A percentile compares a stretch with the other conserved stretches of the same genome.
Conservation (phyloP, 2,888 invertebrate genomes). For the Ditula angustiorana region DNA sequence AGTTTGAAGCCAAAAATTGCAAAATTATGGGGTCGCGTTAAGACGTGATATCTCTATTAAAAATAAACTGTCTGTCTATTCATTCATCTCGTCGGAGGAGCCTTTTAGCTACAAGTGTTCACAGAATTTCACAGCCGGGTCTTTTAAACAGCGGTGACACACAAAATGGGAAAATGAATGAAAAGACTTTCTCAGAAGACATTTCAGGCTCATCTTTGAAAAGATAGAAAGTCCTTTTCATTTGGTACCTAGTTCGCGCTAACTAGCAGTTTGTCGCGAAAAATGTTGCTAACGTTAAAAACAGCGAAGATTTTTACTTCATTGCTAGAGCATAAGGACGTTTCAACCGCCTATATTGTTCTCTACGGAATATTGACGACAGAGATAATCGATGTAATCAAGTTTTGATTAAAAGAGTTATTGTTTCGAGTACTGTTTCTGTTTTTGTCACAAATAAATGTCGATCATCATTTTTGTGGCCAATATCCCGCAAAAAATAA, state of each 20-base stretch:
- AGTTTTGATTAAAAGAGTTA: no score
- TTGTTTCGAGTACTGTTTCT: no score
- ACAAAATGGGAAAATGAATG: constrained; percentile 22
- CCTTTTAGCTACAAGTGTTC: neutral
- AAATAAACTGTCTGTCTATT: constrained; percentile 3
- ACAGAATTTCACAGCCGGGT: constrained; percentile 4
- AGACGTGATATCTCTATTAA: neutral
- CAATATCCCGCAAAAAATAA: no score
- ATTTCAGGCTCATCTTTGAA: constrained; percentile 16
- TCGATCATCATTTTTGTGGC: no score
- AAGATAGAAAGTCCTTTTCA: constrained; percentile 2
- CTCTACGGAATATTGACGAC: no score
- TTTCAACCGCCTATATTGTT: no score
- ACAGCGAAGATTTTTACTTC: neutral
- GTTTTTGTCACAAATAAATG: no score
- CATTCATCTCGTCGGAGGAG: constrained; percentile 4
- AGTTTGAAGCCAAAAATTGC: neutral
- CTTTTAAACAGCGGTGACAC: constrained; percentile 19
- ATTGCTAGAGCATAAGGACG: neutral
- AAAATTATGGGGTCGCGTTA: neutral
- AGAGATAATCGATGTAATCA: no score
- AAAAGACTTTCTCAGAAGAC: constrained; percentile 16
- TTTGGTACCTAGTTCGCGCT: neutral
- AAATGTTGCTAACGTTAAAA: neutral
- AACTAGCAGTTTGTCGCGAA: neutral